Conservation (phyloP, 2,888 invertebrate genomes). For the Parthenolecanium corni region DNA sequence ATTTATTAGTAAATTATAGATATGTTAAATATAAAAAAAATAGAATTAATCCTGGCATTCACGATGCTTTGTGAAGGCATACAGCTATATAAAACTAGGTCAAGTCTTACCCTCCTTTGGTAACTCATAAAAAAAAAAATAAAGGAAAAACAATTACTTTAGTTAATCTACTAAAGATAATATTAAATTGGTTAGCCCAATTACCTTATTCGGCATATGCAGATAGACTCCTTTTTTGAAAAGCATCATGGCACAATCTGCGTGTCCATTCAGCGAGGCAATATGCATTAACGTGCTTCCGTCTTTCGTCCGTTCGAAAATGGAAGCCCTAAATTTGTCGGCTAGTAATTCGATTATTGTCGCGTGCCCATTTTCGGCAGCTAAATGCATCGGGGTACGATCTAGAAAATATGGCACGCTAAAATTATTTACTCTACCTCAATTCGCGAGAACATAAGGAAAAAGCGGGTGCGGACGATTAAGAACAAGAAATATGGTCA, state of each 20-base stretch:
- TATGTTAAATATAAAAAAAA: too few relatives aligned
- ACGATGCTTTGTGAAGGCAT: too few relatives aligned
- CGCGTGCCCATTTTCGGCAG: conserved; percentile 95
- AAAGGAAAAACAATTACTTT: background rate
- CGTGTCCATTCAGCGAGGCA: conserved; percentile 91
- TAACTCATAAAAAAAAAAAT: conserved; percentile 28
- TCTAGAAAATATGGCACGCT: conserved; percentile 45
- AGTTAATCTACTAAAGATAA: background rate
- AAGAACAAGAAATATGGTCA: too few relatives aligned
- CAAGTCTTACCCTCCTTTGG: conserved; percentile 71
- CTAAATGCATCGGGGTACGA: conserved; percentile 92
- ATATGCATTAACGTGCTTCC: conserved; percentile 98
- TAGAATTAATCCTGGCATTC: too few relatives aligned
- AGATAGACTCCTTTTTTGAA: conserved; percentile 97
- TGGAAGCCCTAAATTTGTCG: conserved; percentile 95
- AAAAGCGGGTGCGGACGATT: too few relatives aligned
- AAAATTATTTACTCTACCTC: background rate
- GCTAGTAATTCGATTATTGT: conserved; percentile 87
- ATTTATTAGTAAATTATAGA: too few relatives aligned
- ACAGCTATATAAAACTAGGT: too few relatives aligned
- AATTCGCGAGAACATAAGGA: too few relatives aligned
- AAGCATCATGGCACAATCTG: conserved; percentile 95
- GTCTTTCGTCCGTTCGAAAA: conserved; percentile 91
- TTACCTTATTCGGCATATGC: conserved; percentile 96
- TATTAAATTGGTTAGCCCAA: background rate